Percentiles rank a stretch among this genome's conserved stretches.
phyloP scores from a whole-genome alignment of 2,797 vertebrate genomes.

The Ispidina picta region DNA sequence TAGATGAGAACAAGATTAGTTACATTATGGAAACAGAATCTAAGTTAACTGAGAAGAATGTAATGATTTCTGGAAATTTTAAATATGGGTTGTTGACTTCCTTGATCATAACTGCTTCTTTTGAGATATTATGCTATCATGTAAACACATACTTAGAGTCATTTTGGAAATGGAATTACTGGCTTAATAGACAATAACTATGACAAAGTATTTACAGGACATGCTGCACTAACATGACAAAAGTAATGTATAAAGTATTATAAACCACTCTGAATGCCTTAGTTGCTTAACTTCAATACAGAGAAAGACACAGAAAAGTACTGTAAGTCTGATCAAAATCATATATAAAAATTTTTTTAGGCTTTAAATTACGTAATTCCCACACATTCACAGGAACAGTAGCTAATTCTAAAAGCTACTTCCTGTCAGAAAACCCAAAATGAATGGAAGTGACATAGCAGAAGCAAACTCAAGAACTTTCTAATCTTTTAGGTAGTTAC shows the following conservation, averaged over 20 bases:
- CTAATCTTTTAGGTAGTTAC: not conserved
- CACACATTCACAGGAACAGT: not conserved
- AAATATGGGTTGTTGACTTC: slow-evolving; percentile 26
- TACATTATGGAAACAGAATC: not conserved
- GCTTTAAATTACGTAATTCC: not conserved
- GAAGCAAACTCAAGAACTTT: not conserved
- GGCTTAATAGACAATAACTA: slow-evolving; percentile 30
- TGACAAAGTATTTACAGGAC: slow-evolving; percentile 30
- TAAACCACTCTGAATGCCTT: not conserved
- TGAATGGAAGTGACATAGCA: not conserved
- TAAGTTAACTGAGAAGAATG: not conserved
- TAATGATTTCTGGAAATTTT: not conserved
- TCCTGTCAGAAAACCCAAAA: not conserved
- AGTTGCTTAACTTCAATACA: not conserved
- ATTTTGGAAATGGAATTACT: slow-evolving; percentile 59
- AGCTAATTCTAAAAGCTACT: not conserved
- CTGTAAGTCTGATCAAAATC: not conserved
- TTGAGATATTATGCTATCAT: slow-evolving; percentile 20
- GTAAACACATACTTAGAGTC: slow-evolving; percentile 54
- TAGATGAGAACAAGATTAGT: not conserved
- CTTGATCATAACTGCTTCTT: slow-evolving; percentile 45
- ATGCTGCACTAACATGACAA: not conserved
- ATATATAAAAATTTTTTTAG: not conserved
- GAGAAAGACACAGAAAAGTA: not conserved
- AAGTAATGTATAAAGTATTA: slow-evolving; percentile 12